Conservation (phyloP, 2,113 vertebrate genomes). For the Eidolon helvum region DNA sequence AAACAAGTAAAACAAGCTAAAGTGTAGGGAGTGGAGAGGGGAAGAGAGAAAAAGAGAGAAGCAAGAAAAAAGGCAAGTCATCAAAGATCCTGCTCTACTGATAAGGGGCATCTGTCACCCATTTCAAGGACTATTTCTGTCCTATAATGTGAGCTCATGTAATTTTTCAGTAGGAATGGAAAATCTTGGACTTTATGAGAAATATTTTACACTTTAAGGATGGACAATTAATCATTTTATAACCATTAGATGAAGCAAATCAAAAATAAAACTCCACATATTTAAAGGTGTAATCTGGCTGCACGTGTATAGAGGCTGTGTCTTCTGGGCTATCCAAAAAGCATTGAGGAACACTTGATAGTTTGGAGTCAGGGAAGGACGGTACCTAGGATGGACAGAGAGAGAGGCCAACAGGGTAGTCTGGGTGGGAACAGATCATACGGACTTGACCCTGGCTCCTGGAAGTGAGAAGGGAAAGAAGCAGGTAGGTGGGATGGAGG, state of each 20-base stretch:
- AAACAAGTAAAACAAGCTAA: not conserved
- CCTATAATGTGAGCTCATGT: not conserved
- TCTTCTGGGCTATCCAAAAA: not conserved
- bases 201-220: not conserved
- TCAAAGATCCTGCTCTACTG: not conserved
- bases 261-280: not conserved
- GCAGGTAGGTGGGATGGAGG: accelerated
- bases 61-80: not conserved
- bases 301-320: not conserved
- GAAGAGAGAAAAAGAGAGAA: not conserved
- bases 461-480: not conserved
- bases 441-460: not conserved
- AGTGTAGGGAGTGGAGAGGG: no score
- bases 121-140: not conserved
- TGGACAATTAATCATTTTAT: not conserved
- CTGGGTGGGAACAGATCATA: not conserved
- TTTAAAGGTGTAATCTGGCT: not conserved
- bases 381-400: not conserved
- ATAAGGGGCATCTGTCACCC: not conserved
- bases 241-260: not conserved
- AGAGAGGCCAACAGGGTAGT: not conserved
- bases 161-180: not conserved
- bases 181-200: not conserved
- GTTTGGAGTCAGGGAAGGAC: not conserved
- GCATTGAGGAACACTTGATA: not conserved